These are phyloP conservation scores for Condylura cristata DNA, from an alignment of 2,113 vertebrate species.

Conservation along the genomic window DNA sequence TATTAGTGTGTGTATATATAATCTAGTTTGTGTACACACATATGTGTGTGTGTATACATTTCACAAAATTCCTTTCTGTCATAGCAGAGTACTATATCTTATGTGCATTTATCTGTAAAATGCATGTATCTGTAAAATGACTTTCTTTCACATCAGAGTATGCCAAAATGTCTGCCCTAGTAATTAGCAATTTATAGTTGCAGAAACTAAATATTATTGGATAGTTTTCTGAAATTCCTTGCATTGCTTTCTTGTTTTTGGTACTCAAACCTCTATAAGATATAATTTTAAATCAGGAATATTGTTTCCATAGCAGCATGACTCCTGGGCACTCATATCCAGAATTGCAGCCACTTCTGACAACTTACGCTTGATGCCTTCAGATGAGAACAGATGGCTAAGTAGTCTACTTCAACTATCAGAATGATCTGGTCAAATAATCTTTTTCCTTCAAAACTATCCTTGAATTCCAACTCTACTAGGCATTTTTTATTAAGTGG, in stretches of 20 bases:
- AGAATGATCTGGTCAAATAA: conserved; percentile 16
- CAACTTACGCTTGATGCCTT: conserved; percentile 50
- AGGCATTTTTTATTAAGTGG: conserved; percentile 65
- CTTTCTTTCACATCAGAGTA: conserved; percentile 28
- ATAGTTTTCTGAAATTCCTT: neutral
- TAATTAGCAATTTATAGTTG: conserved; percentile 10
- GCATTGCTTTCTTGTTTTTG: conserved; percentile 31
- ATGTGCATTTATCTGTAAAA: neutral
- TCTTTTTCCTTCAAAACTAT: conserved; percentile 64
- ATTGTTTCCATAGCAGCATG: conserved; percentile 69
- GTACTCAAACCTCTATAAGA: conserved; percentile 46
- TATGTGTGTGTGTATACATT: neutral
- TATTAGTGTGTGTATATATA: neutral
- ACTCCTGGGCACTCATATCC: conserved; percentile 41
- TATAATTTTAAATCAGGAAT: conserved; percentile 50
- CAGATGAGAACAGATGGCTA: conserved; percentile 41
- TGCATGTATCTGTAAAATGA: conserved; percentile 15
- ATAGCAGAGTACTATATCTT: neutral
- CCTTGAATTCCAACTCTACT: conserved; percentile 72
- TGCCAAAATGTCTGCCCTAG: conserved; percentile 8
- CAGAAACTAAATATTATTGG: neutral
- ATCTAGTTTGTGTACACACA: too few species aligned
- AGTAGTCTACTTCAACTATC: conserved; percentile 67
- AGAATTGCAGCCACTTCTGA: conserved; percentile 52
- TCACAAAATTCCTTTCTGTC: conserved; percentile 20